Evolutionary conservation across 2,888 invertebrate genomes (phyloP), one percentile per base, ranked within the genome.

Genomic region (Elaeidobius kamerunicus): DNA sequence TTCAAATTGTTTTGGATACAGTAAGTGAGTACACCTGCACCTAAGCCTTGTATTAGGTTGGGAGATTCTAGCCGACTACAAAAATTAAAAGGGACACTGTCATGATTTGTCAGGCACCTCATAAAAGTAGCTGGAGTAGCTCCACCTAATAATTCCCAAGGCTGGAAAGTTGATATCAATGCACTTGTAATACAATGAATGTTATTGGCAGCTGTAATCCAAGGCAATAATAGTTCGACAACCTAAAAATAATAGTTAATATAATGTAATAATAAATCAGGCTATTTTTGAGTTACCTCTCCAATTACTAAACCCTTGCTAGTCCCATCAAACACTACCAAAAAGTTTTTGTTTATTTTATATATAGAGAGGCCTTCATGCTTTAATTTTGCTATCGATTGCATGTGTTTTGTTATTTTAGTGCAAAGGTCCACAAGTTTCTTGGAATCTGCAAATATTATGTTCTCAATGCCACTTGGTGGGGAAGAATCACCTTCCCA

Each of bases 31-130:
- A 72, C 60, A 55, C 63, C 63, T 18, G 72, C 71, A 17, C 67
- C 64, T 40, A 73, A 58, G 14, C 71, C 72, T 9, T 70, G 67
- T 3, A 72, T 59, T 38, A 73, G 59, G 58, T 73, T 73, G 1
- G 73, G 73, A 2, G 65, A 56, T 60, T 70, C 68, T 28, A 73
- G 57, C 56, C 62, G 65, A 9, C 54, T 50, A 54, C 61, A 67
- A 23, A 55, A 45, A 35, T 42, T 46, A 15, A 20, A 52, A 9
- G 60, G 61, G 9, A 43, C 48, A 30, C 52, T 54, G 14, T 48
- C 44, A 11, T 54, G 47, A 28, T 61, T 63, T 14, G 66, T 56
- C n/a, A 72, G 52, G 11, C 56, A 57, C 52, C 64, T 61, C 32
- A 69, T 62, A 30, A 70, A 48, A 20, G 67, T 66, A 19, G 63